Evolutionary conservation across 2,113 vertebrate genomes (phyloP).

Genomic region (Bufo bufo): DNA sequence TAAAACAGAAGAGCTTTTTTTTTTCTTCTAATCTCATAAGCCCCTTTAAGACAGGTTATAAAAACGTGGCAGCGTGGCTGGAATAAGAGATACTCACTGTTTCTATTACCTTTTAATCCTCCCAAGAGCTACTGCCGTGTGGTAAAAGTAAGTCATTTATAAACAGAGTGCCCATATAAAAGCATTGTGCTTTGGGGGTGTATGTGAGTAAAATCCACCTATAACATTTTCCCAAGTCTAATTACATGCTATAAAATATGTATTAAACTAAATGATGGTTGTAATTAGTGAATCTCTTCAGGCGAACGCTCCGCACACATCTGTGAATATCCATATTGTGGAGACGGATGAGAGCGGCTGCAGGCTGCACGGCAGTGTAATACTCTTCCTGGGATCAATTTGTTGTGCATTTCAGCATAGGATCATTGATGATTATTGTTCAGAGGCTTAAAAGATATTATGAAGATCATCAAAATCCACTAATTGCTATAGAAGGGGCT

Average conservation of each 20-base stretch:
- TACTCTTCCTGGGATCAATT: conserved; percentile 36
- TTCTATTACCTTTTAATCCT: conserved; percentile 30
- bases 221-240: conserved; percentile 47
- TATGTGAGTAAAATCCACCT: conserved; percentile 40
- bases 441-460: conserved; percentile 70
- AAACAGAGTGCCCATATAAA: conserved; percentile 26
- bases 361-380: conserved; percentile 29
- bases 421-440: conserved; percentile 74
- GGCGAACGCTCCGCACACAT: conserved; percentile 42
- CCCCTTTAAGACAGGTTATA: neutral
- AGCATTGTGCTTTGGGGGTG: conserved; percentile 38
- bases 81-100: neutral
- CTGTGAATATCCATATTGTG: conserved; percentile 50
- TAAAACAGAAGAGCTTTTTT: neutral
- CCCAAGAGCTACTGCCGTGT: conserved; percentile 32
- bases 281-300: conserved; percentile 48
- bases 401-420: conserved; percentile 48
- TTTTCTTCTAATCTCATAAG: neutral
- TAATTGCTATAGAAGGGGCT: neutral
- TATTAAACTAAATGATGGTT: conserved; percentile 48
- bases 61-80: neutral
- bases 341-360: conserved; percentile 29
- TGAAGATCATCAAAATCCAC: conserved; percentile 61
- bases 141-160: conserved; percentile 48
- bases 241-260: conserved; percentile 53